Percentiles rank a stretch among this genome's conserved stretches.
These are phyloP conservation scores for Microtus pennsylvanicus DNA, from an alignment of 2,113 vertebrate genomes.

Conservation along the genomic window DNA sequence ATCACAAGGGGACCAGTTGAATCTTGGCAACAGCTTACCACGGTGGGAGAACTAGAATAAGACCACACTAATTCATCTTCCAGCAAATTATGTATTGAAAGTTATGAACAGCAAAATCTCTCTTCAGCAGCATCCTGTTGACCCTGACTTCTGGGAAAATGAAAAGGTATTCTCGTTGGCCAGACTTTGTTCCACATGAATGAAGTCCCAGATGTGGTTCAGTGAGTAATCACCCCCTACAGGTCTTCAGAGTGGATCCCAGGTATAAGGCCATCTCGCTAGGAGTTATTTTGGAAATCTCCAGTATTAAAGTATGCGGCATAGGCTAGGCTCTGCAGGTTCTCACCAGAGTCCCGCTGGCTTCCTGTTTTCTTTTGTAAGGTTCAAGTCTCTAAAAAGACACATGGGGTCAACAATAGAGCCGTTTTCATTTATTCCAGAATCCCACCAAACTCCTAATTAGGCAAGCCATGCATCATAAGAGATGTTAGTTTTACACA, in stretches of 20 bases:
- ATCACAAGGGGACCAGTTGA: conserved; percentile 7
- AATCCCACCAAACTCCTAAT: not conserved
- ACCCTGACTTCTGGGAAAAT: conserved; percentile 42
- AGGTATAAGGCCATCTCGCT: not conserved
- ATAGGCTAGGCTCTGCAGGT: not conserved
- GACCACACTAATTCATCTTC: conserved; percentile 1
- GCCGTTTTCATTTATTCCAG: not conserved
- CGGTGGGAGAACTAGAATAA: conserved; percentile 26
- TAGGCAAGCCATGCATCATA: not conserved
- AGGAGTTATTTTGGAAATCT: conserved; percentile 1
- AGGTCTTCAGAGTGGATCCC: not conserved
- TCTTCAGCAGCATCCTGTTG: not conserved
- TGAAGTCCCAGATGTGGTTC: not conserved
- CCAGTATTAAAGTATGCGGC: not conserved
- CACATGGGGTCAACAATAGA: not conserved
- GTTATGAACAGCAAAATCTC: not conserved
- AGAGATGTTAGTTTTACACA: not conserved
- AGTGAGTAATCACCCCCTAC: not conserved
- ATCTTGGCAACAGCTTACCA: conserved; percentile 38
- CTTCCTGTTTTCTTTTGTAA: conserved; percentile 7
- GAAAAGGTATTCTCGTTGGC: conserved; percentile 18
- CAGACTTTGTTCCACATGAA: not conserved
- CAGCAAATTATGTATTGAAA: conserved; percentile 36
- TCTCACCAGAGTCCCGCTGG: not conserved
- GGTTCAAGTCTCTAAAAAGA: conserved; percentile 13